phyloP scores from a whole-genome alignment of 2,888 invertebrate genomes.

The Sinopyrophorus schimmeli region DNA sequence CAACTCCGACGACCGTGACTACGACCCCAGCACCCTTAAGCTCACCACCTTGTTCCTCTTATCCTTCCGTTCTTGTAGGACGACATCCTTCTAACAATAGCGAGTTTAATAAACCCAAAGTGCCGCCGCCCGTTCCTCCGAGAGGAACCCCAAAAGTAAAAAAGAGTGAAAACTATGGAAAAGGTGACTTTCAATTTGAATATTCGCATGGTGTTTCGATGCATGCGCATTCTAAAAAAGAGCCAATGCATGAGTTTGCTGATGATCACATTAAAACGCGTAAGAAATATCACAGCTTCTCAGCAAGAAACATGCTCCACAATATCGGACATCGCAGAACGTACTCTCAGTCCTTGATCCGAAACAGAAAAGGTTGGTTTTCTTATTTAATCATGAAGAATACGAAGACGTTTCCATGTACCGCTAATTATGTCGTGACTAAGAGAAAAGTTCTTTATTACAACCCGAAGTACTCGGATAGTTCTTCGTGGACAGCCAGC shows the following conservation, averaged over 20 bases:
- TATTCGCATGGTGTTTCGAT: conserved; percentile 23
- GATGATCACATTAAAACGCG: not conserved
- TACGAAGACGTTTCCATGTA: conserved; percentile 19
- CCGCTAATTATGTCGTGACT: conserved; percentile 18
- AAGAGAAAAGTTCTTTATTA: conserved; percentile 7
- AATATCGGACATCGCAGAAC: conserved; percentile 6
- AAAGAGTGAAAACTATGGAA: conserved; percentile 56
- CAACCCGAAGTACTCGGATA: conserved; percentile 17
- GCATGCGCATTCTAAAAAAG: conserved; percentile 12
- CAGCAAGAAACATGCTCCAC: conserved; percentile 1
- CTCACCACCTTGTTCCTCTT: conserved; percentile 63
- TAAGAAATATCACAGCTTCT: conserved; percentile 10
- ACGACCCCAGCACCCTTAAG: conserved; percentile 56
- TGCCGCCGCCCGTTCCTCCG: conserved; percentile 88
- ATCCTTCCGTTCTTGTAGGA: conserved; percentile 77
- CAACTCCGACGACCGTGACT: conserved; percentile 28
- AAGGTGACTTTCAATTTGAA: conserved; percentile 45
- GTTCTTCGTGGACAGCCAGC: not conserved
- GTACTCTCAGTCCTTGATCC: not conserved
- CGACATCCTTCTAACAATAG: conserved; percentile 56
- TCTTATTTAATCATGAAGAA: conserved; percentile 5
- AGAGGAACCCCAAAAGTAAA: conserved; percentile 75
- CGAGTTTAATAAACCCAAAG: conserved; percentile 69
- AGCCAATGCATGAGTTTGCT: conserved; percentile 3
- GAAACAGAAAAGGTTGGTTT: conserved; percentile 15